phyloP scores from a whole-genome alignment of 2,797 vertebrate genomes.

The Xiphorhynchus erythropygius region DNA sequence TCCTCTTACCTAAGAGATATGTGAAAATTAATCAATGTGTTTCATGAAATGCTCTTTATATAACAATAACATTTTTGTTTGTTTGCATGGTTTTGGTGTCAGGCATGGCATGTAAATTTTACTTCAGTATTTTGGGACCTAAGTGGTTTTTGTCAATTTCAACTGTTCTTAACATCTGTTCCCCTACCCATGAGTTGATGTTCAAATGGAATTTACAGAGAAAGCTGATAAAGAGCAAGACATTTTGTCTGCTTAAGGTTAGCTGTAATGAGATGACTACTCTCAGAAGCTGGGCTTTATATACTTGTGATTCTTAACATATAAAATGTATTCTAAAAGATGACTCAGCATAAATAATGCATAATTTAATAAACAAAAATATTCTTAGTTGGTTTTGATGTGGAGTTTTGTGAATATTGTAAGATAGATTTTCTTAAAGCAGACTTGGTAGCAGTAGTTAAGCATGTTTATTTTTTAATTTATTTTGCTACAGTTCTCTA shows the following conservation, averaged over 20 bases:
- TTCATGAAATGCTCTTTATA: background rate
- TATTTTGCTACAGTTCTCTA: background rate
- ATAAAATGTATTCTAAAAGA: background rate
- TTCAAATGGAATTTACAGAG: background rate
- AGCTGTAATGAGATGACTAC: background rate
- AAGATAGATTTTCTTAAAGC: background rate
- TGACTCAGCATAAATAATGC: constrained; percentile 10
- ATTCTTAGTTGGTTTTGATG: background rate
- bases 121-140: background rate
- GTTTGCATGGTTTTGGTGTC: background rate
- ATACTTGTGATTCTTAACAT: background rate
- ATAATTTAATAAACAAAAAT: constrained; percentile 9
- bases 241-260: background rate
- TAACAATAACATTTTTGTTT: background rate
- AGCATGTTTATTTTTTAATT: background rate
- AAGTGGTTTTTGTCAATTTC: background rate
- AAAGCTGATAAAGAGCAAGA: background rate
- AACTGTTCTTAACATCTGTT: background rate
- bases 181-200: background rate
- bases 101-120: background rate
- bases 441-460: background rate
- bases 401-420: background rate
- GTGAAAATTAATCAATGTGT: background rate
- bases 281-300: background rate
- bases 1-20: background rate